Conservation (phyloP, 1,140 invertebrate genomes). For the Uloborus diversus region DNA sequence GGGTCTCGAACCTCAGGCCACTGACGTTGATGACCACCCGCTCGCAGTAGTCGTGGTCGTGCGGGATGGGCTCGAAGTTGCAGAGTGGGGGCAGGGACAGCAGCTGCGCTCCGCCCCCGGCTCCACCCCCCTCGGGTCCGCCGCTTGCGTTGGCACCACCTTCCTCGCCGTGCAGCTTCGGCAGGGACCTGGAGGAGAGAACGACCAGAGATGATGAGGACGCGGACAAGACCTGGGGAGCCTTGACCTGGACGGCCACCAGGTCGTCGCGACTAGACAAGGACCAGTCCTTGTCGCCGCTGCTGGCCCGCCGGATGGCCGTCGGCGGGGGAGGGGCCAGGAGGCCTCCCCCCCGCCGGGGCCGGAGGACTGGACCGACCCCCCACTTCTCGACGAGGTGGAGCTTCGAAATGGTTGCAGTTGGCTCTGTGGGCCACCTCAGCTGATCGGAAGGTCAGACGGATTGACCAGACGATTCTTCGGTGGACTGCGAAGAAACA, state of each 20-base stretch:
- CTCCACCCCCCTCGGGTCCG: conserved; percentile 73
- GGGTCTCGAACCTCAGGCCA: conserved; percentile 98
- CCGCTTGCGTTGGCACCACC: conserved; percentile 66
- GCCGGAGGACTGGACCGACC: conserved; percentile 93
- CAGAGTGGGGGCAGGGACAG: conserved; percentile 38
- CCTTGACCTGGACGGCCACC: neutral
- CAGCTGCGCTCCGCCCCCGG: neutral
- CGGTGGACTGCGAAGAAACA: too few relatives aligned
- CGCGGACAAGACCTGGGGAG: too few relatives aligned
- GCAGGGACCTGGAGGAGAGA: conserved; percentile 83
- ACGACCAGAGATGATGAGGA: conserved; percentile 59
- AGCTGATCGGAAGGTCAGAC: neutral
- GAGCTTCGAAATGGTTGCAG: conserved; percentile 91
- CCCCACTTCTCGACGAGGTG: conserved; percentile 95
- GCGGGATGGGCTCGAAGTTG: conserved; percentile 90
- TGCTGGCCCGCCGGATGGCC: conserved; percentile 71
- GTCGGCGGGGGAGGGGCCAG: conserved; percentile 59
- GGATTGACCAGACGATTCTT: too few relatives aligned
- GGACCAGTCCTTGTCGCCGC: conserved; percentile 72
- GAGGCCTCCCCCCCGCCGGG: conserved; percentile 83
- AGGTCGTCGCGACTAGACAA: neutral
- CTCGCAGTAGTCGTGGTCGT: conserved; percentile 97
- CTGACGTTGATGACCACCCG: conserved; percentile 98
- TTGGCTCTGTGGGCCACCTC: neutral
- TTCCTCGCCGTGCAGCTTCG: conserved; percentile 75